Evolutionary conservation across 2,113 vertebrate genomes (phyloP).

Genomic region (Oenanthe melanoleuca): DNA sequence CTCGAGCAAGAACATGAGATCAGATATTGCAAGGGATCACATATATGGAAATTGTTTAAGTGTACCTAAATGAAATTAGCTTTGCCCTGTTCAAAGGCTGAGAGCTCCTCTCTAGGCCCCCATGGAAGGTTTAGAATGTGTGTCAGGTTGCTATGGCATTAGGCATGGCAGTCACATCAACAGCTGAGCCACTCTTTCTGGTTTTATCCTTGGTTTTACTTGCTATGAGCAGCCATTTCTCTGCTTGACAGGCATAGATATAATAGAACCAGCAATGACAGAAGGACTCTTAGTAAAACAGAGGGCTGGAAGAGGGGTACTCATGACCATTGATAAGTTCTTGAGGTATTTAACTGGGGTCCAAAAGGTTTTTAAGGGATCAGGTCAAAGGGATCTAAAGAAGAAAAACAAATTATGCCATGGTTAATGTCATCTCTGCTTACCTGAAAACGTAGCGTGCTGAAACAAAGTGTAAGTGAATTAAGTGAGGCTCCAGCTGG

Average conservation of each 20-base stretch:
- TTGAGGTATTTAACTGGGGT: background rate
- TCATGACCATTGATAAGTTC: rapidly evolving
- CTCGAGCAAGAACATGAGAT: background rate
- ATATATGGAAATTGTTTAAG: background rate
- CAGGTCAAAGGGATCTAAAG: background rate
- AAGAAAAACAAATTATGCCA: background rate
- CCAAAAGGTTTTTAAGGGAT: background rate
- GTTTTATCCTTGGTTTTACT: background rate
- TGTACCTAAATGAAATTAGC: background rate
- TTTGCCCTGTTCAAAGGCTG: background rate
- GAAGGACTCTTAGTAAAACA: background rate
- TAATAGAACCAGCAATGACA: background rate
- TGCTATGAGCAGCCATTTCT: background rate
- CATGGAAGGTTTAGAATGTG: background rate
- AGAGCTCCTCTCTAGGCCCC: background rate
- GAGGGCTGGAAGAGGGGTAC: background rate
- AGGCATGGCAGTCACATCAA: background rate
- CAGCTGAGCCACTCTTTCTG: background rate
- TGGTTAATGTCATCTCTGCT: background rate
- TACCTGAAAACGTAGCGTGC: background rate
- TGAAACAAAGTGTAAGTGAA: background rate
- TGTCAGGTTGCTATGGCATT: background rate
- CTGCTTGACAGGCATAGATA: background rate
- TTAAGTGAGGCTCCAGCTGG: background rate
- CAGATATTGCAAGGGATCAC: background rate